Evolutionary conservation across 1,140 invertebrate species (phyloP), one percentile per base, ranked within the genome.

Genomic region (Rhyzopertha dominica): DNA sequence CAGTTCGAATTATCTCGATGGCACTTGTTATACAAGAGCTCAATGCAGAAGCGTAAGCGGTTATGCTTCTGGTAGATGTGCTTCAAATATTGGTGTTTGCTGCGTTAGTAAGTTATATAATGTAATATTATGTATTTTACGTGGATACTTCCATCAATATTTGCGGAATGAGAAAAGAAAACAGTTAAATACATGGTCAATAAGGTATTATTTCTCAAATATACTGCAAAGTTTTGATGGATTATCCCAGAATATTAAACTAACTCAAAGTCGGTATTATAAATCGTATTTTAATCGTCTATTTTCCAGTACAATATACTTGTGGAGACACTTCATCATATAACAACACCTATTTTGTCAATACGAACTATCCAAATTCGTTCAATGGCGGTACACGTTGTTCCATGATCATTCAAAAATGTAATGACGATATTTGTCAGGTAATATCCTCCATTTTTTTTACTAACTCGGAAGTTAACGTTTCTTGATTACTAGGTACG

Each of bases 291-390:
- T 7, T 7, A 7, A 25, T 7, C 24, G n/a, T 25, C 14, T 3
- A 25, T 28, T 36, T 25, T 30, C 28, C 43, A 88, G 85, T 86
- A 66, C 75, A 80, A 51, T 74, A 74, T 47, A 68, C 73, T 0
- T 88, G 85, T 54, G 83, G 84, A 4, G 72, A 73, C 2, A 76
- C 74, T 1, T 81, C 84, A 1, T 74, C 75, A 18, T 70, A 80
- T 23, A 90, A 90, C 55, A 87, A 87, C 41, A 90, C 87, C 0
- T 90, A 90, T 61, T 91, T 90, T 62, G 77, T 81, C 1, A 90
- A 82, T 66, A 77, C 78, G 0, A 78, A 76, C 1, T 88, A 84
- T 69, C 84, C 84, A 2, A 72, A 73, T 1, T 73, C 79, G 1
- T 83, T 81, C 57, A 68, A 70, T 1, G 83, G 79, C 0, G 79